Base-by-base conservation (phyloP, 1,140 invertebrate genomes). In the Phenacoccus solenopsis region DNA sequence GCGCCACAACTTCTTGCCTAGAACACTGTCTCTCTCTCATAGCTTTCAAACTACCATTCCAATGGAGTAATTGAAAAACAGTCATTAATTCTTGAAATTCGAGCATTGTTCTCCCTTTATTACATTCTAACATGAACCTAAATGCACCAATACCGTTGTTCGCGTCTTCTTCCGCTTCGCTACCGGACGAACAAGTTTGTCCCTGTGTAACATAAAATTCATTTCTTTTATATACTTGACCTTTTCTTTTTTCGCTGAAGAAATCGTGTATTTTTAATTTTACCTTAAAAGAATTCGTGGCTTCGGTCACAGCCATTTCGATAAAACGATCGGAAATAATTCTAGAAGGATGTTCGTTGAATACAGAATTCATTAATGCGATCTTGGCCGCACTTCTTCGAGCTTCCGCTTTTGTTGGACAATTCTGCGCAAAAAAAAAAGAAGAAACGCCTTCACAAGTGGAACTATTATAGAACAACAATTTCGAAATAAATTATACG, bases 11-110 rank as follows among this genome's bases (percentile, higher is more conserved):
- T 79, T 95, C 91, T 75, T 94, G 90, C 73, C 93, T 83, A n/a
- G 93, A 95, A 78, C 94, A 97, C 76, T 96, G 93, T 7, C 93
- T 83, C 77, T 96, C 93, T 4, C 93, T 82, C 93, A 95, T 85
- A 75, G 87, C 93, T 77, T 94, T 93, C 71, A 97, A 79, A 70
- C 91, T 94, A 0, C 94, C 94, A 78, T 96, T 96, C 94, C 94
- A 97, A 79, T 96, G 94, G 1, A 97, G 82, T 59, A 97, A 82
- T 79, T 96, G 93, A 79, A 97, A 96, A 2, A 96, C 93, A 0
- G 93, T 97, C 94, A 96, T 96, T 73, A 97, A 81, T 79, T 96
- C 94, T 80, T 96, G 93, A 80, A 96, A 97, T 78, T 97, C 93
- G 49, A 97, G 82, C 93, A 96, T 96, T 20, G 93, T 96, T 61